Conservation (phyloP, 1,140 invertebrate genomes). For the Phthorimaea operculella region DNA sequence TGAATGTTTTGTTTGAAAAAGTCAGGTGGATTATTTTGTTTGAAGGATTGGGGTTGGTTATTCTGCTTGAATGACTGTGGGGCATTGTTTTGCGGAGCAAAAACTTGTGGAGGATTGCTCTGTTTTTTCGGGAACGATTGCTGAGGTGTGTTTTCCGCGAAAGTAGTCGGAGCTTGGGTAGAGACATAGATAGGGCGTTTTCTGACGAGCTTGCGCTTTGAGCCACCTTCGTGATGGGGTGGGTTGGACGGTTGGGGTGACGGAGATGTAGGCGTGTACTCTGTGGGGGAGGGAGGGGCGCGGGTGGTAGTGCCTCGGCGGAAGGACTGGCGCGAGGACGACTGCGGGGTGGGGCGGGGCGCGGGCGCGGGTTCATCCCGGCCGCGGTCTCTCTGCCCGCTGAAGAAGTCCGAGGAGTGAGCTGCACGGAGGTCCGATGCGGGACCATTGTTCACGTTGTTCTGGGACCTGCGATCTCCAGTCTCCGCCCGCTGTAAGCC, state of each 20-base stretch:
- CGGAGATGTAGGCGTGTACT: constrained; percentile 31
- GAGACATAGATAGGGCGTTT: constrained; percentile 45
- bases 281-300: constrained; percentile 30
- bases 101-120: constrained; percentile 20
- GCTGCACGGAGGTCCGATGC: constrained; percentile 70
- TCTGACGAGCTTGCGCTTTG: constrained; percentile 49
- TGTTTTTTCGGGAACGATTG: not conserved
- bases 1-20: no score
- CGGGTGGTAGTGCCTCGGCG: constrained; percentile 34
- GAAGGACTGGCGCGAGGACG: constrained; percentile 37
- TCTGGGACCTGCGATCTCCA: constrained; percentile 64
- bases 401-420: constrained; percentile 77
- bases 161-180: constrained; percentile 24
- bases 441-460: constrained; percentile 46
- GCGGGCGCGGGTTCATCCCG: constrained; percentile 47
- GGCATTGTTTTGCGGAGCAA: constrained; percentile 14
- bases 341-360: constrained; percentile 19
- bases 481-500: constrained; percentile 81
- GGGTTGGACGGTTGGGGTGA: constrained; percentile 40
- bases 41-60: constrained; percentile 22
- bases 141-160: constrained; percentile 26
- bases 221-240: constrained; percentile 42
- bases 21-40: constrained; percentile 9
- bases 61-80: not conserved
- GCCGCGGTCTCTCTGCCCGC: constrained; percentile 51